Conservation (phyloP, 2,113 vertebrate species). For the Orthonyx spaldingii region DNA sequence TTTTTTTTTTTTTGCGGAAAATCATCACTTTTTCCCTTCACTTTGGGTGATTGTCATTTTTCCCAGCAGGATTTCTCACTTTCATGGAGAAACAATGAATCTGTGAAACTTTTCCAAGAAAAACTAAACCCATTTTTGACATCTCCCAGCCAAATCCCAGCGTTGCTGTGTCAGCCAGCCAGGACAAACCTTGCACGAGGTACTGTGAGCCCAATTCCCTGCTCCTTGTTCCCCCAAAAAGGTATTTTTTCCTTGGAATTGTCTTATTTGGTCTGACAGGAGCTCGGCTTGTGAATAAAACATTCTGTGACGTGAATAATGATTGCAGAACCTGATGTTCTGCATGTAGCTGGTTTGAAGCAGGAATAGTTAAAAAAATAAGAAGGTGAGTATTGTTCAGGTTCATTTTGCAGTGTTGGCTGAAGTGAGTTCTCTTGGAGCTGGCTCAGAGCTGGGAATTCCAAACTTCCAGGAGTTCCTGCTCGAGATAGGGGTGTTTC, state of each 20-base stretch:
- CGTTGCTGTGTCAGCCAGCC: not conserved
- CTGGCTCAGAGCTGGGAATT: not conserved
- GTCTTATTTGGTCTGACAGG: conserved; percentile 3
- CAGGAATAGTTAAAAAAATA: not conserved
- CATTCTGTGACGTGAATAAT: not conserved
- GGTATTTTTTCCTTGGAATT: not conserved
- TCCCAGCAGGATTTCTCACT: not conserved
- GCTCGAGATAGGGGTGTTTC: fast-evolving
- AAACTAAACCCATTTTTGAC: not conserved
- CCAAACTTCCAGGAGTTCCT: not conserved
- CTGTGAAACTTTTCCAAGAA: not conserved
- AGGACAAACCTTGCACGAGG: fast-evolving
- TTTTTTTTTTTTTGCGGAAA: not conserved
- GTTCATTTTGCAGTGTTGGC: not conserved
- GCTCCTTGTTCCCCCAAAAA: not conserved
- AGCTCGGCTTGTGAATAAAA: not conserved
- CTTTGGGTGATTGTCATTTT: not conserved
- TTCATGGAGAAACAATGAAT: not conserved
- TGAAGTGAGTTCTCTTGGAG: not conserved
- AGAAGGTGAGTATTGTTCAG: not conserved
- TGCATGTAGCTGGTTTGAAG: not conserved
- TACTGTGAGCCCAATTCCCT: not conserved
- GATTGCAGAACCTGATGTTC: not conserved
- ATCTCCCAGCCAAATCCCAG: not conserved
- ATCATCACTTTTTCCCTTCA: not conserved